Evolutionary conservation across 2,113 vertebrate genomes (phyloP).

Genomic region (Pedionomus torquatus): DNA sequence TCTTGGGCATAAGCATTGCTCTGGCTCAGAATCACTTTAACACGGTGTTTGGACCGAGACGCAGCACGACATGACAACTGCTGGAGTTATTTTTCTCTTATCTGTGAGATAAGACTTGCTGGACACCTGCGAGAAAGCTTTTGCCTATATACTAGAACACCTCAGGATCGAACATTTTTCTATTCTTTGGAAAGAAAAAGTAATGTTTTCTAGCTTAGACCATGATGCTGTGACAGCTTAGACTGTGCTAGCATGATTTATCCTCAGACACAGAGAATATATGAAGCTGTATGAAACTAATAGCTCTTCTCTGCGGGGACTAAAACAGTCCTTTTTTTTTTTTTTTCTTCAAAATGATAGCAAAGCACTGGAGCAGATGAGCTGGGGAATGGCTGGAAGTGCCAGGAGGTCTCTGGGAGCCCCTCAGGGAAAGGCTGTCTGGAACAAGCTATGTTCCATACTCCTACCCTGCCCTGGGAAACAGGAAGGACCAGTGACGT

Average conservation of each 20-base stretch:
- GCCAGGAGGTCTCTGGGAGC: neutral
- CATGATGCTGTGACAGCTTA: neutral
- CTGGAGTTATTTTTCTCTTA: neutral
- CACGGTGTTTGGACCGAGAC: neutral
- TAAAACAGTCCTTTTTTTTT: neutral
- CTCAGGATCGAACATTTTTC: neutral
- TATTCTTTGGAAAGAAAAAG: neutral
- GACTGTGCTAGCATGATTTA: neutral
- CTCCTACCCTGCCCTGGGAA: neutral
- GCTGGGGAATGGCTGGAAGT: neutral
- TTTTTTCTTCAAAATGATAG: neutral
- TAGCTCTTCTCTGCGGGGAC: neutral
- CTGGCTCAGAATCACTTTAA: neutral
- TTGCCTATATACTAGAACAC: neutral
- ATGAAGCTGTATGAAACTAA: neutral
- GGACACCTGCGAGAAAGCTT: neutral
- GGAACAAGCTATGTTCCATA: fast-evolving
- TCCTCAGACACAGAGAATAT: neutral
- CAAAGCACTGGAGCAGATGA: neutral
- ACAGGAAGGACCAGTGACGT: neutral
- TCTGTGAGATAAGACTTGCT: neutral
- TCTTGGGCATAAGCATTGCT: neutral
- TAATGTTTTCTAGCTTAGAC: neutral
- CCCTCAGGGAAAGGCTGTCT: neutral
- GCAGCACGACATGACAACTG: neutral